Percentiles rank a stretch among this genome's conserved stretches.
These are phyloP conservation scores for Pyrgus malvae DNA, from an alignment of 2,888 invertebrate genomes.

Conservation along the genomic window DNA sequence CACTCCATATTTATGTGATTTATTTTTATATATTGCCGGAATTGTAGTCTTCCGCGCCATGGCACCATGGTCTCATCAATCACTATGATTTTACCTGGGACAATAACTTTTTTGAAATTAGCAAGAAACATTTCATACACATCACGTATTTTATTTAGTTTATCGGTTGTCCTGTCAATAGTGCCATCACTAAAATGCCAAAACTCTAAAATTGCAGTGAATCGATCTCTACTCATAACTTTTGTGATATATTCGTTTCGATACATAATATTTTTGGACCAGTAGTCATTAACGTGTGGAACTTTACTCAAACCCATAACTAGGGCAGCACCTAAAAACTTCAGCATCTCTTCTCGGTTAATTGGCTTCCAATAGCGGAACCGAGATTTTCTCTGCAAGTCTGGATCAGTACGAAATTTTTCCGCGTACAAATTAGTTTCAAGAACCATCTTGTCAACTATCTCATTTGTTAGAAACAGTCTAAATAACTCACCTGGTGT, in stretches of 20 bases:
- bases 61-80: constrained; percentile 49
- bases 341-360: constrained; percentile 1
- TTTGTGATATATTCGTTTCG: constrained; percentile 8
- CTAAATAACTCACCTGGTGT: too few species aligned
- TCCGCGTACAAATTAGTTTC: constrained; percentile 24
- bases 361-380: constrained; percentile 1
- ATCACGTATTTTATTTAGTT: constrained; percentile 33
- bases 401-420: not conserved
- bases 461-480: constrained; percentile 9
- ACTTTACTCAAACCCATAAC: constrained; percentile 11
- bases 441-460: constrained; percentile 23
- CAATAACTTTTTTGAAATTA: constrained; percentile 31
- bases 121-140: constrained; percentile 22
- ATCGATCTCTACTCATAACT: not conserved
- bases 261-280: constrained; percentile 12
- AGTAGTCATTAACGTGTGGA: constrained; percentile 3
- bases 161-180: constrained; percentile 13
- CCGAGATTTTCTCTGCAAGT: constrained; percentile 18
- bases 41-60: constrained; percentile 42
- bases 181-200: not conserved
- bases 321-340: constrained; percentile 10
- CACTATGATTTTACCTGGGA: constrained; percentile 39
- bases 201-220: not conserved
- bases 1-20: not conserved
- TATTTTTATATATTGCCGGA: constrained; percentile 41